Conservation (phyloP, 2,113 vertebrate genomes). For the Suricata suricatta region DNA sequence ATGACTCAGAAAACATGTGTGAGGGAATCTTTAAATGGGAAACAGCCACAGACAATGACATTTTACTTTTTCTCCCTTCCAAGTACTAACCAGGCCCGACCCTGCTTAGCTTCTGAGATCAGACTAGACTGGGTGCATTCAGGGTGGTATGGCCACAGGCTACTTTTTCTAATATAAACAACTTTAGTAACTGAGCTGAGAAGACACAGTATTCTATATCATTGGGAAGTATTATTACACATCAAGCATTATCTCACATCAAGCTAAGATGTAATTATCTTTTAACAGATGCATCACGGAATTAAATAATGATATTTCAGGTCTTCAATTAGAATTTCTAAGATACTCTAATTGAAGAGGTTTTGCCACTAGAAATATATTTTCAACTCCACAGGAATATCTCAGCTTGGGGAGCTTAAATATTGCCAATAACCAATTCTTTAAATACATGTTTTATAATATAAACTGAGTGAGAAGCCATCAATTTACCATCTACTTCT, state of each 20-base stretch:
- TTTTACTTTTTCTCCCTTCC: neutral
- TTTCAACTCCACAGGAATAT: neutral
- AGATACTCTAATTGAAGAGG: neutral
- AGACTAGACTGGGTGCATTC: no score
- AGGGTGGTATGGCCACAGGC: no score
- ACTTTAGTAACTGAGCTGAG: neutral
- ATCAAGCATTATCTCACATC: neutral
- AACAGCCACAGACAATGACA: conserved; percentile 23
- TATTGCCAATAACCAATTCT: neutral
- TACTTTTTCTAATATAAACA: conserved; percentile 41
- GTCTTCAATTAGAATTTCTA: conserved; percentile 2
- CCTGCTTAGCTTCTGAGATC: no score
- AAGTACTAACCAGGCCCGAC: neutral
- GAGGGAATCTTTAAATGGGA: conserved; percentile 51
- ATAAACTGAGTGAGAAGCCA: neutral
- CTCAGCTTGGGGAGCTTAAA: neutral
- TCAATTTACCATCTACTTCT: neutral
- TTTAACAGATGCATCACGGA: neutral
- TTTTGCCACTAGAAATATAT: neutral
- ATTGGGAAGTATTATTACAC: neutral
- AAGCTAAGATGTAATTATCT: conserved; percentile 3
- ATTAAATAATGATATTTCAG: conserved; percentile 46
- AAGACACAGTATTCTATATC: neutral
- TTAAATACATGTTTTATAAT: neutral
- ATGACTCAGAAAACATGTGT: neutral